Conservation (phyloP, 92 coral and sea anemone genomes). For the Porites evermanni region DNA sequence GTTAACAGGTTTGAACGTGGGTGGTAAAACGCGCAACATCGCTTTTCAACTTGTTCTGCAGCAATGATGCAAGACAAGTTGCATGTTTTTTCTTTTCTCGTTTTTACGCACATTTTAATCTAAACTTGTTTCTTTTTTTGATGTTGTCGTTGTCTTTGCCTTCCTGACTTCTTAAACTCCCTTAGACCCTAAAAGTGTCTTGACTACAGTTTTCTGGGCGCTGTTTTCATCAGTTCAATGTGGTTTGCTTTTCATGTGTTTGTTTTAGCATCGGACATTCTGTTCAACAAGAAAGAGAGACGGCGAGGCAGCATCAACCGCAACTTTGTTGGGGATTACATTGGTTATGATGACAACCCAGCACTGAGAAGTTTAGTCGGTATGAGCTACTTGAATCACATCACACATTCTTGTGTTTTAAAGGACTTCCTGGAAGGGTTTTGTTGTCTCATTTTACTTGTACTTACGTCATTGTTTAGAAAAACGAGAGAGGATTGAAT, state of each 20-base stretch:
- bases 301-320: slow-evolving; percentile 92
- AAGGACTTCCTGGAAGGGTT: neutral
- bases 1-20: no score
- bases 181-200: neutral
- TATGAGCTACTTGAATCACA: slow-evolving; percentile 29
- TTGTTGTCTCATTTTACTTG: neutral
- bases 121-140: no score
- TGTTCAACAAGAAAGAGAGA: slow-evolving; percentile 97
- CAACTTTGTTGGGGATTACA: slow-evolving; percentile 98
- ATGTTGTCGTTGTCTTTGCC: no score
- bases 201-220: neutral
- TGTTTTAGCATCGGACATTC: slow-evolving; percentile 90
- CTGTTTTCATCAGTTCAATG: neutral
- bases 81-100: no score
- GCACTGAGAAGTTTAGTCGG: slow-evolving; percentile 94
- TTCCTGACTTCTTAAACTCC: no score
- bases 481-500: slow-evolving; percentile 98
- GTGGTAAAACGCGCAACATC: no score
- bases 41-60: no score
- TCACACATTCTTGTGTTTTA: neutral
- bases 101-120: no score
- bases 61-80: no score
- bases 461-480: slow-evolving; percentile 50
- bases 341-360: slow-evolving; percentile 93
- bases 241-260: neutral